phyloP scores from a whole-genome alignment of 2,888 invertebrate genomes.

The Mythimna pallens region DNA sequence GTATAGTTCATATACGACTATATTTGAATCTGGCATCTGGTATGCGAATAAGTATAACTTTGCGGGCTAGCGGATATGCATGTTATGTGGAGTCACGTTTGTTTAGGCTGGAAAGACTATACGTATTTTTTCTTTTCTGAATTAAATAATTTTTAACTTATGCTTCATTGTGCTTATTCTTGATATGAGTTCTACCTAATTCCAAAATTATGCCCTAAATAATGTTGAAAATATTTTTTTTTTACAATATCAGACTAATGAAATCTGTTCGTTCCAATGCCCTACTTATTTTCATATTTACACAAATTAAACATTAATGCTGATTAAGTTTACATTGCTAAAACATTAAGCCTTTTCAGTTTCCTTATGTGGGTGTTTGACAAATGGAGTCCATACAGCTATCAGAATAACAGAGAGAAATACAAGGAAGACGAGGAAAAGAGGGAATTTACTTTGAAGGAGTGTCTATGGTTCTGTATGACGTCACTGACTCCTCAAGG shows the following conservation, averaged over 20 bases:
- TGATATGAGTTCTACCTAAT: neutral
- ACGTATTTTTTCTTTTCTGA: constrained; percentile 4
- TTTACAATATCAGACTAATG: neutral
- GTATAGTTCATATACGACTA: neutral
- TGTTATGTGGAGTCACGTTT: constrained; percentile 32
- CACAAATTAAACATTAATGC: neutral
- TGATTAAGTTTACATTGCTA: neutral
- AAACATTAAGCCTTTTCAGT: constrained; percentile 84
- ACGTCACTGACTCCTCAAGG: constrained; percentile 98
- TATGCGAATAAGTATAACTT: constrained; percentile 17
- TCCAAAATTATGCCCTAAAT: neutral
- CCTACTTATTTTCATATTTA: constrained; percentile 1
- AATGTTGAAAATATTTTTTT: neutral
- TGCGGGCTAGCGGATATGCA: constrained; percentile 8
- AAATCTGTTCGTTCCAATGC: neutral
- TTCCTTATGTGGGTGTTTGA: constrained; percentile 99
- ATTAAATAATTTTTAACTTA: neutral
- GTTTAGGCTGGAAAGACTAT: constrained; percentile 22
- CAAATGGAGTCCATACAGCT: constrained; percentile 99
- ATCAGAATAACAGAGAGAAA: constrained; percentile 97
- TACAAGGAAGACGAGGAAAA: constrained; percentile 98
- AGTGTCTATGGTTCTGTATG: constrained; percentile 99
- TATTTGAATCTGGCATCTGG: constrained; percentile 19
- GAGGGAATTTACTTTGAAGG: constrained; percentile 98
- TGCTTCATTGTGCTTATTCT: neutral